These are phyloP conservation scores for Brassicogethes aeneus DNA, from an alignment of 2,888 invertebrate genomes.

Conservation along the genomic window DNA sequence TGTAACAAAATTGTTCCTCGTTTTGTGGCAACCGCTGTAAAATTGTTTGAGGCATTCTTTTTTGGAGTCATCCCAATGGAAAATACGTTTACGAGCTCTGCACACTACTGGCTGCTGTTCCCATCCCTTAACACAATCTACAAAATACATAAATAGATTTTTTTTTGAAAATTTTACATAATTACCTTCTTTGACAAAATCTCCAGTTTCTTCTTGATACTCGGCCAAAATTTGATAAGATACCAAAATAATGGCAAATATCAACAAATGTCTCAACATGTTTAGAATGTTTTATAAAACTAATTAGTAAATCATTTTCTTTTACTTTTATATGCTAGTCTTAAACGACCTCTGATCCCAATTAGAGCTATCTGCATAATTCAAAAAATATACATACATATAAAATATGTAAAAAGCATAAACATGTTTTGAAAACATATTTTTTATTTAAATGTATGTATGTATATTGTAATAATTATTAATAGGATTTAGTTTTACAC, in stretches of 20 bases:
- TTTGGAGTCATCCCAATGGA: background rate
- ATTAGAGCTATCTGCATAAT: too few relatives aligned
- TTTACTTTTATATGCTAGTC: too few relatives aligned
- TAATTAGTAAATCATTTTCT: too few relatives aligned
- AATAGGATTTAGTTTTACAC: too few relatives aligned
- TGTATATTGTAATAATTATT: too few relatives aligned
- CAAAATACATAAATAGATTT: background rate
- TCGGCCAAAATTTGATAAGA: background rate
- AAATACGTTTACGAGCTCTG: background rate
- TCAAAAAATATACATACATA: too few relatives aligned
- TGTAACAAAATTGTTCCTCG: background rate
- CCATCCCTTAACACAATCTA: background rate
- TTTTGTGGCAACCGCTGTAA: background rate
- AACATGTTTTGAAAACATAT: too few relatives aligned
- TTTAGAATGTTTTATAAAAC: too few relatives aligned
- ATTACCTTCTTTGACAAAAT: background rate
- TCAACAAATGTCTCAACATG: background rate
- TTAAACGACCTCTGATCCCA: too few relatives aligned
- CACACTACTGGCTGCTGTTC: background rate
- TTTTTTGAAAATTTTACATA: background rate
- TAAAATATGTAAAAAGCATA: too few relatives aligned
- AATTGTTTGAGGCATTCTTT: background rate
- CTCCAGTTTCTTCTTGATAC: background rate
- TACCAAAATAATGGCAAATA: background rate
- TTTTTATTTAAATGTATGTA: too few relatives aligned